Percentiles rank a stretch among this genome's conserved stretches.
Conservation (phyloP, 92 coral and sea anemone genomes). For the Porites lobata region DNA sequence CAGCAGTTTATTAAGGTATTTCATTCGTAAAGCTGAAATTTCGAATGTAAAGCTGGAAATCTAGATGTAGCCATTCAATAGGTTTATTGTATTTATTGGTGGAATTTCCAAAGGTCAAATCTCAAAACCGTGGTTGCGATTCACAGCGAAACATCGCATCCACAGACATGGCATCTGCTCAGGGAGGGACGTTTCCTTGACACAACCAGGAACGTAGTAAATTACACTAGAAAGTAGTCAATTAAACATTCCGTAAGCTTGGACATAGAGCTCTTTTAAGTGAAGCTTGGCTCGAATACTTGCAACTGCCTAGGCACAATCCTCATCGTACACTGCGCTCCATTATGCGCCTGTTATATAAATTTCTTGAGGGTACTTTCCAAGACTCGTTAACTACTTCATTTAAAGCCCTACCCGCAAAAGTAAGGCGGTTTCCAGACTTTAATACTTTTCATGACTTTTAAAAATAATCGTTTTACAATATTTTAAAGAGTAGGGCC, state of each 20-base stretch:
- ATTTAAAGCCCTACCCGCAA: neutral
- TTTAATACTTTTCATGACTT: neutral
- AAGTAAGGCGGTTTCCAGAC: neutral
- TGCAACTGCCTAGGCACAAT: too few species aligned
- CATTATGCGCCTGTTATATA: too few species aligned
- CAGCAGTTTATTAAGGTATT: too few species aligned
- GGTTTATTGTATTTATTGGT: too few species aligned
- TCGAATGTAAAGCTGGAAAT: too few species aligned
- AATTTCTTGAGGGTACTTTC: neutral
- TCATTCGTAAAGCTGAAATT: too few species aligned
- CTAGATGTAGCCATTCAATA: too few species aligned
- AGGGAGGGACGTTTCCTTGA: neutral
- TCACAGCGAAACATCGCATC: too few species aligned
- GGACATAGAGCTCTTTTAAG: conserved; percentile 8
- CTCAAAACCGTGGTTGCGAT: too few species aligned
- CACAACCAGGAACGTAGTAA: conserved; percentile 1
- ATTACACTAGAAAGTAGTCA: conserved; percentile 23
- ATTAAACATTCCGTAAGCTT: conserved; percentile 2
- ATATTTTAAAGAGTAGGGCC: neutral
- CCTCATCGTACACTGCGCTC: too few species aligned
- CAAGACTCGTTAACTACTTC: neutral
- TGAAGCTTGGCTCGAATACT: conserved; percentile 2
- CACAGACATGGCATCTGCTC: neutral
- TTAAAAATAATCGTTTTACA: neutral
- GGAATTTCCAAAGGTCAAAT: too few species aligned